These are phyloP conservation scores for Rhagologus leucostigma DNA, from an alignment of 2,113 vertebrate species.

Conservation along the genomic window DNA sequence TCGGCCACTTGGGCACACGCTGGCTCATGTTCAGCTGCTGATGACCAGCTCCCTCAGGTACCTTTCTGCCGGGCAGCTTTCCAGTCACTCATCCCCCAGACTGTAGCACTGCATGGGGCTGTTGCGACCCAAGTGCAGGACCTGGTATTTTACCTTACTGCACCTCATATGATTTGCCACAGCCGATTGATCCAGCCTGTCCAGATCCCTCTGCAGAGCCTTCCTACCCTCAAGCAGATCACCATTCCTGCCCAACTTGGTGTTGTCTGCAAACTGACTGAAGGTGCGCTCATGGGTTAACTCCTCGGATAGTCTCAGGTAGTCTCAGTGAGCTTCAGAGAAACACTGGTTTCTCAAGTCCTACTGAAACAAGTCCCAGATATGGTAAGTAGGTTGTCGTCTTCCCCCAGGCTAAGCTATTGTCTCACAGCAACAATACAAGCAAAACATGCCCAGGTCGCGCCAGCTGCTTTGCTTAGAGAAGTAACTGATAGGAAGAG, in stretches of 20 bases:
- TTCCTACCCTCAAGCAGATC: not conserved
- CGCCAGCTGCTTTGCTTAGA: not conserved
- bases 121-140: not conserved
- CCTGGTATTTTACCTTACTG: not conserved
- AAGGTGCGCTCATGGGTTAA: not conserved
- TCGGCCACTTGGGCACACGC: not conserved
- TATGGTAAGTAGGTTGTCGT: not conserved
- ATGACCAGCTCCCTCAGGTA: not conserved
- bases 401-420: not conserved
- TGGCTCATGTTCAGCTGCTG: not conserved
- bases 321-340: not conserved
- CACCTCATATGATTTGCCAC: not conserved
- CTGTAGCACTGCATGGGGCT: not conserved
- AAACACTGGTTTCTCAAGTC: not conserved
- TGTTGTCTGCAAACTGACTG: not conserved
- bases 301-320: not conserved
- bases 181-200: not conserved
- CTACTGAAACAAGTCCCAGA: not conserved
- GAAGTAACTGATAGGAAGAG: not conserved
- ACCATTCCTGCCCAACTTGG: not conserved
- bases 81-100: not conserved
- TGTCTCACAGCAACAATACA: slow-evolving; percentile 5
- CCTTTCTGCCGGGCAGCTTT: not conserved
- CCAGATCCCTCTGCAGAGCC: not conserved
- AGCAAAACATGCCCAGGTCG: not conserved